Percentiles rank a stretch among this genome's conserved stretches.
Conservation (phyloP, 2,888 invertebrate genomes). For the Periphyllus acericola region DNA sequence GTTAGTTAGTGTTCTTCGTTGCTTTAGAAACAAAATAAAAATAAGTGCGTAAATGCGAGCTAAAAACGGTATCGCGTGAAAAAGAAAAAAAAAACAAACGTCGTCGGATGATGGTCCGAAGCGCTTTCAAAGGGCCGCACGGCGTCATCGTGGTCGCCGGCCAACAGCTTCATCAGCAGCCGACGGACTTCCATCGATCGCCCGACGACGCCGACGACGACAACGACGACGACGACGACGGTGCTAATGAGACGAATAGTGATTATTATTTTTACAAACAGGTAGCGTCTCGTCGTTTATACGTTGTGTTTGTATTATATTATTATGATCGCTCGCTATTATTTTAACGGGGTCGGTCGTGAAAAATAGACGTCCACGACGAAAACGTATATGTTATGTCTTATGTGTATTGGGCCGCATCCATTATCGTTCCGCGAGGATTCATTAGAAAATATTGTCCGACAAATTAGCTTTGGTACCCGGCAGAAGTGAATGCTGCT, state of each 20-base stretch:
- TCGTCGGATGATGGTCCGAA: not conserved
- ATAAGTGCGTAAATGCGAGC: not conserved
- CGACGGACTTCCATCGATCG: not conserved
- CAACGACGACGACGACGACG: not conserved
- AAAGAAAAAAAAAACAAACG: no score
- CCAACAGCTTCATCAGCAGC: conserved; percentile 27
- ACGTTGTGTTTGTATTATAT: not conserved
- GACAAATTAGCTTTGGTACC: conserved; percentile 10
- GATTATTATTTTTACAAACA: conserved; percentile 56
- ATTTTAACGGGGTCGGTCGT: not conserved
- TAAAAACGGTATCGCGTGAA: not conserved
- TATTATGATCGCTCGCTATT: not conserved
- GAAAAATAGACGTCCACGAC: conserved; percentile 31
- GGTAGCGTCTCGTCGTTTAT: conserved; percentile 14
- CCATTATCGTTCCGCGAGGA: not conserved
- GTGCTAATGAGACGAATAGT: not conserved
- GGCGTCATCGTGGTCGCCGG: conserved; percentile 26
- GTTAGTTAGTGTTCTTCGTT: not conserved
- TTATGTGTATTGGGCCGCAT: not conserved
- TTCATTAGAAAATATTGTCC: conserved; percentile 43
- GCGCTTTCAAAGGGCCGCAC: not conserved
- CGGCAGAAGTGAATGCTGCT: not conserved
- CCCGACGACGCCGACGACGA: not conserved
- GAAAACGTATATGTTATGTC: not conserved
- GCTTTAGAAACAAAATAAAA: no score